phyloP scores from a whole-genome alignment of 2,797 vertebrate genomes.

The Bradypodion pumilum region DNA sequence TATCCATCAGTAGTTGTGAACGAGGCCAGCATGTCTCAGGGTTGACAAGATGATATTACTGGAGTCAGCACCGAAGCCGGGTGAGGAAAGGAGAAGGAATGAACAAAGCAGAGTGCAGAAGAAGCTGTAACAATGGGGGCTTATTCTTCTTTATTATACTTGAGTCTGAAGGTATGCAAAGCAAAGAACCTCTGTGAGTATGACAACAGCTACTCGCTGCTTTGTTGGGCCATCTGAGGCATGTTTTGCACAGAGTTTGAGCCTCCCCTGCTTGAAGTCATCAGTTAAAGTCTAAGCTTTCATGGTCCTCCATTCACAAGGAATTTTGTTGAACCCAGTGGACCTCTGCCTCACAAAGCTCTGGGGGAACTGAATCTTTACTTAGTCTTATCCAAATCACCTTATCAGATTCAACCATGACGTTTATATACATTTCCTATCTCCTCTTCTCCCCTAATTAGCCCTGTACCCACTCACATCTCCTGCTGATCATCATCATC shows the following conservation, averaged over 20 bases:
- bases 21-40: conserved; percentile 72
- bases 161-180: conserved; percentile 69
- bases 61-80: conserved; percentile 45
- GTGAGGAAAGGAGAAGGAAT: neutral
- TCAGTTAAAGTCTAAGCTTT: neutral
- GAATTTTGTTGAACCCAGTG: neutral
- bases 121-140: conserved; percentile 72
- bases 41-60: conserved; percentile 78
- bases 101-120: conserved; percentile 73
- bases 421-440: no score
- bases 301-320: neutral
- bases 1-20: conserved; percentile 68
- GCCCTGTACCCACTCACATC: conserved; percentile 52
- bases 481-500: neutral
- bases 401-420: conserved; percentile 63
- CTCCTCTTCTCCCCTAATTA: neutral
- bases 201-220: conserved; percentile 57
- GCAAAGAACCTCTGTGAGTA: conserved; percentile 64
- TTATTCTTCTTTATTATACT: conserved; percentile 76
- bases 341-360: neutral
- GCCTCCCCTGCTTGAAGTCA: conserved; percentile 47
- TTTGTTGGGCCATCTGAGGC: conserved; percentile 44
- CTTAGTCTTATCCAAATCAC: conserved; percentile 61
- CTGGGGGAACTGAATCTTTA: conserved; percentile 38
- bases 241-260: conserved; percentile 51